Evolutionary conservation across 2,888 invertebrate species (phyloP).

Genomic region (Drosophila meridionalis): DNA sequence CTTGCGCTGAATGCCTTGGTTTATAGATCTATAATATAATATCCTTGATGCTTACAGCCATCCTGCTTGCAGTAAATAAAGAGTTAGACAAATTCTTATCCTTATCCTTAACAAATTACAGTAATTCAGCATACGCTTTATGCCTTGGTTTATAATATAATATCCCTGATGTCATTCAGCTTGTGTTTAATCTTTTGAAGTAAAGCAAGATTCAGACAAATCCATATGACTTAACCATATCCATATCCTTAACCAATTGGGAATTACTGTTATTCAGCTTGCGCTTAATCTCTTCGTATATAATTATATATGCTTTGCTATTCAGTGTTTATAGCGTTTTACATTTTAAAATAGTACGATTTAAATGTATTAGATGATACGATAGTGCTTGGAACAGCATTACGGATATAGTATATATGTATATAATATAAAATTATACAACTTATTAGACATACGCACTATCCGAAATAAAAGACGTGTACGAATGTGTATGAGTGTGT

Average conservation of each 20-base stretch:
- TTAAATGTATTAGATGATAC: conserved; percentile 30
- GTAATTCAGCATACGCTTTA: no score
- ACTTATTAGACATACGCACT: background rate
- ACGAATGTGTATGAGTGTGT: conserved; percentile 13
- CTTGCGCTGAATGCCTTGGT: background rate
- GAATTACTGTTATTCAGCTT: background rate
- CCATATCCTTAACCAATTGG: background rate
- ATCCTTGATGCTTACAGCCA: background rate
- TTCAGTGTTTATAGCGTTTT: conserved; percentile 12
- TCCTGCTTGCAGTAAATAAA: background rate
- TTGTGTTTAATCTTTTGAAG: no score
- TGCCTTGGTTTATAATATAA: background rate
- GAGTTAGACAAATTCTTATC: no score
- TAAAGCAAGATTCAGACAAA: no score
- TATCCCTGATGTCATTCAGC: background rate
- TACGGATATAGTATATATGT: conserved; percentile 16
- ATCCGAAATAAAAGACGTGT: conserved; percentile 1
- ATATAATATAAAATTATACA: conserved; percentile 16
- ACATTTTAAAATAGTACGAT: conserved; percentile 11
- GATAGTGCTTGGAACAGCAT: conserved; percentile 26
- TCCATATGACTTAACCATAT: no score
- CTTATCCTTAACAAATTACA: no score
- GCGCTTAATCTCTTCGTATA: conserved; percentile 2
- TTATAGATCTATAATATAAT: background rate
- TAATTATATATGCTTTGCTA: background rate